Conservation (phyloP, 2,797 vertebrate genomes). For the Spondyliosoma cantharus region DNA sequence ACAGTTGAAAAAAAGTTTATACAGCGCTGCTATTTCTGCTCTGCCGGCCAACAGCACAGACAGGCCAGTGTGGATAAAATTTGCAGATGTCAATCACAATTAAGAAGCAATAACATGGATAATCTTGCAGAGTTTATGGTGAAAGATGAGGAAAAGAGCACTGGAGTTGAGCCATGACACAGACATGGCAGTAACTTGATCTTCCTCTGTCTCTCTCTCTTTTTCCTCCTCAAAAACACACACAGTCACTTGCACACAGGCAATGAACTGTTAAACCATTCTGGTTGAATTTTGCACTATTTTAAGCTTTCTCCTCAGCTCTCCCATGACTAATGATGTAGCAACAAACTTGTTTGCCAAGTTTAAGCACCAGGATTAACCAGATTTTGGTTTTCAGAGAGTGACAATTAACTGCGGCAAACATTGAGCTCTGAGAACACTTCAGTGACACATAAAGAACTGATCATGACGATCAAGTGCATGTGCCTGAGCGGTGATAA, state of each 20-base stretch:
- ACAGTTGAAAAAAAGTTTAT: constrained; percentile 33
- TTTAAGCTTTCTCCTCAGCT: constrained; percentile 45
- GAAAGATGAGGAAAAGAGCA: constrained; percentile 69
- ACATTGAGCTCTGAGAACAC: background rate
- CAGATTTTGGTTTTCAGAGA: constrained; percentile 16
- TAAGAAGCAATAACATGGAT: constrained; percentile 65
- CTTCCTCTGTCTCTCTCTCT: constrained; percentile 37
- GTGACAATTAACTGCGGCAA: background rate
- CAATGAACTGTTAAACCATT: constrained; percentile 52
- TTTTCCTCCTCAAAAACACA: constrained; percentile 47
- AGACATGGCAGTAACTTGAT: constrained; percentile 75
- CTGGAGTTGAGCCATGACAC: constrained; percentile 73
- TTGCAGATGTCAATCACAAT: constrained; percentile 67
- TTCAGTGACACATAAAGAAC: constrained; percentile 21
- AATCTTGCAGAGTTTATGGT: constrained; percentile 62
- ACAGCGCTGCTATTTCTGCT: constrained; percentile 9
- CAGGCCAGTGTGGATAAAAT: constrained; percentile 32
- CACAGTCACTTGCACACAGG: constrained; percentile 44
- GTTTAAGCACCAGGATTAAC: constrained; percentile 13
- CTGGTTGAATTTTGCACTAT: constrained; percentile 50
- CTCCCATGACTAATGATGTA: constrained; percentile 44
- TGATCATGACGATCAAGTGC: background rate
- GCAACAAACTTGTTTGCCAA: constrained; percentile 5
- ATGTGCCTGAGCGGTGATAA: background rate
- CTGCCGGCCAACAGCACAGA: constrained; percentile 11